Conservation (phyloP, 2,113 vertebrate species). For the Apodemus sylvaticus region DNA sequence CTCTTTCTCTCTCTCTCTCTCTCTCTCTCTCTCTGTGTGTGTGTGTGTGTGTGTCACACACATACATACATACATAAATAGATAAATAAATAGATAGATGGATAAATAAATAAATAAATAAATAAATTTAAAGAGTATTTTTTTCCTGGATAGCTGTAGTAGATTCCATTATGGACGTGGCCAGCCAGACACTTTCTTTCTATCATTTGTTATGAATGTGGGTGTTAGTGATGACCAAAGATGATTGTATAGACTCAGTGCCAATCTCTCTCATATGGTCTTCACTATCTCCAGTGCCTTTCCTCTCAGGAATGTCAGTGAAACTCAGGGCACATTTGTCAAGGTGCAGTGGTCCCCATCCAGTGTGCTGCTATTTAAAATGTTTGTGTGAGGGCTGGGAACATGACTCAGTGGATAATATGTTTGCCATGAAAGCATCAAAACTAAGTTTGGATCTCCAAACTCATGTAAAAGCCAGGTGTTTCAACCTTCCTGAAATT, state of each 20-base stretch:
- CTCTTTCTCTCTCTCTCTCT: no score
- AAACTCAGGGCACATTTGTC: neutral
- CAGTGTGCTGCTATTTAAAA: neutral
- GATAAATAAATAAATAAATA: no score
- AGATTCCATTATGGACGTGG: conserved; percentile 79
- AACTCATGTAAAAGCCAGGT: neutral
- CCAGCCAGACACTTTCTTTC: conserved; percentile 61
- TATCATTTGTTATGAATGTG: conserved; percentile 71
- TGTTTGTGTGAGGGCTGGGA: no score
- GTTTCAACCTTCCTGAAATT: neutral
- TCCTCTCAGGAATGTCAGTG: no score
- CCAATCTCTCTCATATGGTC: conserved; percentile 39
- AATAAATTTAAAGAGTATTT: conserved; percentile 82
- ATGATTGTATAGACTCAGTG: conserved; percentile 64
- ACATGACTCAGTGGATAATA: neutral
- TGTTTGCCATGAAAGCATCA: neutral
- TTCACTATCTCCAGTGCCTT: conserved; percentile 11
- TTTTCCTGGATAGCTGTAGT: conserved; percentile 72
- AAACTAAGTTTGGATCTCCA: neutral
- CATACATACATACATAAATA: neutral
- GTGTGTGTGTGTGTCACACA: neutral
- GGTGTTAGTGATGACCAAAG: conserved; percentile 68
- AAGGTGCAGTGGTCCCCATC: conserved; percentile 1
- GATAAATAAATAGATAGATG: no score
- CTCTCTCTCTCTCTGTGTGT: no score